phyloP scores from a whole-genome alignment of 1,140 invertebrate genomes.

The Leptinotarsa texana region DNA sequence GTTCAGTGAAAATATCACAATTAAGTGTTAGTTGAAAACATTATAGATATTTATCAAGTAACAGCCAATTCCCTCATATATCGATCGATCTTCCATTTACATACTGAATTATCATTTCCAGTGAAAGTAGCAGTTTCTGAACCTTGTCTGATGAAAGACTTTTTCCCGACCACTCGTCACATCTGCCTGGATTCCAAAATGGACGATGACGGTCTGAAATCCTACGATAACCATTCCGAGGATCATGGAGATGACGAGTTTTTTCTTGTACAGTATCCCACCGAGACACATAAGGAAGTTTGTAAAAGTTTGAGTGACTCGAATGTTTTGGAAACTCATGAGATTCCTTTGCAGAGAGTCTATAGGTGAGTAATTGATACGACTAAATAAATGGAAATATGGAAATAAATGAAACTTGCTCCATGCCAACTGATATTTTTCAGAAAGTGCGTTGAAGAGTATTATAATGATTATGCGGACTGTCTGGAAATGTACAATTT shows the following conservation, averaged over 20 bases:
- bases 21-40: no score
- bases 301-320: conserved; percentile 47
- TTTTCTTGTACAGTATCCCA: conserved; percentile 51
- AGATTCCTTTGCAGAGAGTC: conserved; percentile 24
- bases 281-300: conserved; percentile 32
- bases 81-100: no score
- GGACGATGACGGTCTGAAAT: conserved; percentile 45
- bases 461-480: conserved; percentile 55
- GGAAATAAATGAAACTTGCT: no score
- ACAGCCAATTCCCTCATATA: no score
- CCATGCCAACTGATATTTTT: background rate
- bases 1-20: no score
- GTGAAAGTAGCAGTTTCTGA: conserved; percentile 35
- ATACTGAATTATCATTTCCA: background rate
- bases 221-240: conserved; percentile 42
- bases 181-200: conserved; percentile 45
- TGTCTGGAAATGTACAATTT: conserved; percentile 49
- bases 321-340: conserved; percentile 41
- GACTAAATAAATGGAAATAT: background rate
- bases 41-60: no score
- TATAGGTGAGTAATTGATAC: conserved; percentile 15
- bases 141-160: conserved; percentile 36
- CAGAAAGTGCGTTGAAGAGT: conserved; percentile 46
- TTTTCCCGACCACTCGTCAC: conserved; percentile 34
- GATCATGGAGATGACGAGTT: conserved; percentile 50